These are phyloP conservation scores for Ascidia mentula DNA, from an alignment of 23 tunicate species.

Conservation along the genomic window DNA sequence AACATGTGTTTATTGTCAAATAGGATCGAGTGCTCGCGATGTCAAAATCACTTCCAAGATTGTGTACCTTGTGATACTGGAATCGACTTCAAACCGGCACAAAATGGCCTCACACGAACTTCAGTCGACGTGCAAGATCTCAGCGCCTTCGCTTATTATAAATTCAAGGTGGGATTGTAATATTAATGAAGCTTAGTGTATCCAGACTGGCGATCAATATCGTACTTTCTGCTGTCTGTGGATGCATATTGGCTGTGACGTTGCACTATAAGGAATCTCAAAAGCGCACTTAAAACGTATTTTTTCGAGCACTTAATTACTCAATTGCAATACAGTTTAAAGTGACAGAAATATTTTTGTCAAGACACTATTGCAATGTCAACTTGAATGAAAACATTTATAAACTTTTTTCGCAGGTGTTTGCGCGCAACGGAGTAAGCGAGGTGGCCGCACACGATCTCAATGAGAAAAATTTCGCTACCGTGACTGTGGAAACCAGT, in stretches of 20 bases:
- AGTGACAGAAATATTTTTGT: too few relatives aligned
- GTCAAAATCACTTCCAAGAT: slow-evolving; percentile 13
- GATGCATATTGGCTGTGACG: neutral
- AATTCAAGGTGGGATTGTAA: slow-evolving; percentile 62
- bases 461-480: slow-evolving; percentile 11
- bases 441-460: slow-evolving; percentile 25
- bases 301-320: too few relatives aligned
- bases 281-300: neutral
- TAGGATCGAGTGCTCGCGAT: slow-evolving; percentile 37
- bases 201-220: neutral
- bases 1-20: slow-evolving; percentile 5
- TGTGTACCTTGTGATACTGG: slow-evolving; percentile 24
- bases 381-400: too few relatives aligned
- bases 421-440: slow-evolving; percentile 49
- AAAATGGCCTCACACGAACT: slow-evolving; percentile 10
- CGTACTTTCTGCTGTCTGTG: neutral
- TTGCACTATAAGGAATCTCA: neutral
- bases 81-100: slow-evolving; percentile 20
- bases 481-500: slow-evolving; percentile 34
- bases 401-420: slow-evolving; percentile 19
- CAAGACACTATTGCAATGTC: too few relatives aligned
- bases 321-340: too few relatives aligned
- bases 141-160: slow-evolving; percentile 51
- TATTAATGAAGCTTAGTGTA: neutral
- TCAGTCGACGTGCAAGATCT: slow-evolving; percentile 50